Base-by-base conservation (phyloP, 2,888 invertebrate genomes). In the Hypolimnas misippus region DNA sequence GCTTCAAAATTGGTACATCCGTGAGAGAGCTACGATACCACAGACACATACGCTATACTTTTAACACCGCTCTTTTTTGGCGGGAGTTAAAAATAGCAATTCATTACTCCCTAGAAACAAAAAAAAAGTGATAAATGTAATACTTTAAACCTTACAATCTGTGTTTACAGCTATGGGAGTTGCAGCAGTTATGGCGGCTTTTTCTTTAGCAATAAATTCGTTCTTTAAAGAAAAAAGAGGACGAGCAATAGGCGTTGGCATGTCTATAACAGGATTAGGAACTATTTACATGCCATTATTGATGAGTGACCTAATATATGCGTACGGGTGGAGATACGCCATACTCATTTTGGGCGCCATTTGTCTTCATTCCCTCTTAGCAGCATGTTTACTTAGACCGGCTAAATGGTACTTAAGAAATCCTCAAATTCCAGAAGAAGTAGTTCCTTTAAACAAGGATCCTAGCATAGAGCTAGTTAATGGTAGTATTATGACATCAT, bases 261-360 rank as follows among this genome's bases (percentile, higher is more conserved):
- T 94, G 93, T 94, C 95, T 1, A 79, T 95, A 2, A 94, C 94
- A 14, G 95, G 95, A 1, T 74, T 95, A 2, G 95, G 95, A 0
- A 93, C 94, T n/a, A 94, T 95, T 66, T 73, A 93, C 53, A 93
- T 94, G 93, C 95, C 95, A 0, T 87, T 94, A 63, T 70, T 95
- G 6, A 93, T 94, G 77, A 93, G 93, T 61, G 74, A 84, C 2
- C 87, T 95, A 3, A 87, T 95, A 74, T 81, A 87, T 35, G 76
- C 84, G 0, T 94, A 93, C 68, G 94, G 93, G 7, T 91, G 93
- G 76, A 87, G 94, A 83, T 94, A 94, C 46, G 93, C 95, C 0
- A 93, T 94, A 63, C 79, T 95, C 38, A 93, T 95, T 62, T 82
- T 95, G 56, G 93, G 94, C 52, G 95, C 93, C 2, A 82, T 95